These are phyloP conservation scores for Microctonus aethiopoides DNA, from an alignment of 2,888 invertebrate species.

Conservation along the genomic window DNA sequence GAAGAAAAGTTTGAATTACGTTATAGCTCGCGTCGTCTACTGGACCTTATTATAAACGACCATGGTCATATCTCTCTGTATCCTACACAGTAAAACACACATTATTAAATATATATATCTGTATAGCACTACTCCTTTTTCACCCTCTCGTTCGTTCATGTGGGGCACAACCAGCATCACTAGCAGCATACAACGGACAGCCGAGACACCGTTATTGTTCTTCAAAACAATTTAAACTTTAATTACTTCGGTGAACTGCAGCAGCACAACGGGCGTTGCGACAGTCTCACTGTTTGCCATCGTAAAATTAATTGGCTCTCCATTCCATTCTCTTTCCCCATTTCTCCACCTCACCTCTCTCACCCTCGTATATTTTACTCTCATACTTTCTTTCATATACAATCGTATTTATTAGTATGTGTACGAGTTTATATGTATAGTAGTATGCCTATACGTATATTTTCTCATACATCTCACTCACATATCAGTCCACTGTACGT, in stretches of 20 bases:
- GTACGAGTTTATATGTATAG: neutral
- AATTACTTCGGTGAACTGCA: conserved; percentile 59
- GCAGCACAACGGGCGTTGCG: conserved; percentile 55
- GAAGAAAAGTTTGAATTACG: conserved; percentile 19
- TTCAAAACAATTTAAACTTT: conserved; percentile 59
- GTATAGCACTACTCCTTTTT: neutral
- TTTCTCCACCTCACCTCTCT: conserved; percentile 22
- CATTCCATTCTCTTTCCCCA: conserved; percentile 25
- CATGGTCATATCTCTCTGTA: conserved; percentile 5
- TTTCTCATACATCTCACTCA: conserved; percentile 6
- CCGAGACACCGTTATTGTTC: conserved; percentile 51
- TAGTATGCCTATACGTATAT: conserved; percentile 12
- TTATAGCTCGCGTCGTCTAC: neutral
- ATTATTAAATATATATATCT: conserved; percentile 2
- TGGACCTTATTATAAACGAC: conserved; percentile 31
- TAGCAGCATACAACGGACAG: conserved; percentile 18
- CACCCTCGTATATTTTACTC: conserved; percentile 14
- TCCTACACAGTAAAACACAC: neutral
- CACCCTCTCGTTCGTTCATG: neutral
- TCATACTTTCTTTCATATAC: neutral
- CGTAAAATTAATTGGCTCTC: conserved; percentile 57
- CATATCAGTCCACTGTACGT: neutral
- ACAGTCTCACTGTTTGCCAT: conserved; percentile 58
- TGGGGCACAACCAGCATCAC: conserved; percentile 3
- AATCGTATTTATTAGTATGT: neutral